Evolutionary conservation across 2,797 vertebrate species (phyloP), one percentile per base, ranked within the genome.

Genomic region (Peromyscus attwateri): DNA sequence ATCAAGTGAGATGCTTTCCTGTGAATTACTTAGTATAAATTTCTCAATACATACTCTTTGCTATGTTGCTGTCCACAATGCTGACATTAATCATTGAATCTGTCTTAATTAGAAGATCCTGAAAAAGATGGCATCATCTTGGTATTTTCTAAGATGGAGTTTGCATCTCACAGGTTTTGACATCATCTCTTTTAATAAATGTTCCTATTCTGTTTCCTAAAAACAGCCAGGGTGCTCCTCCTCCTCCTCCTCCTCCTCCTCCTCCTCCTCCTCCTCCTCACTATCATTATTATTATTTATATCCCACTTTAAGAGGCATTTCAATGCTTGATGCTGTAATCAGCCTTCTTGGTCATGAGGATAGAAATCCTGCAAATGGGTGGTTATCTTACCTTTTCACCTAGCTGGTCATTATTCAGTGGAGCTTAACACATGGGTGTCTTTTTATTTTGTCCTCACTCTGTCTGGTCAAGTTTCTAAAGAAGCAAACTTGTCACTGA

Each of bases 381-480:
- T 94, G 31, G 62, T 82, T 92, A 82, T 49, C 81, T 96, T 95
- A 94, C 91, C 92, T 96, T 95, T 89, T 95, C 57, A 87, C 68
- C 29, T 91, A 92, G 27, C 40, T 95, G 95, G 91, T 82, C 89
- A 88, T 92, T 95, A 84, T 95, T 96, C 92, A 96, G 97, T 85
- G 92, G 89, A 90, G 66, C 83, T 93, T 29, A 93, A 95, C 40
- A 88, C 46, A 85, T 93, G 84, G 89, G 66, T 93, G 46, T 52
- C 79, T 95, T 96, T 94, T 88, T 71, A 68, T 81, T 93, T 84
- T 96, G 55, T 19, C 76, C 62, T 87, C 57, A 87, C 79, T n/a
- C 79, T 79, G 37, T 89, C 80, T 93, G 94, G 92, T 92, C 66
- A 71, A 70, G 87, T 89, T 95, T 92, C 91, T 96, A 94, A 92